Evolutionary conservation across 1,140 invertebrate genomes (phyloP).

Genomic region (Lepidurus apus): DNA sequence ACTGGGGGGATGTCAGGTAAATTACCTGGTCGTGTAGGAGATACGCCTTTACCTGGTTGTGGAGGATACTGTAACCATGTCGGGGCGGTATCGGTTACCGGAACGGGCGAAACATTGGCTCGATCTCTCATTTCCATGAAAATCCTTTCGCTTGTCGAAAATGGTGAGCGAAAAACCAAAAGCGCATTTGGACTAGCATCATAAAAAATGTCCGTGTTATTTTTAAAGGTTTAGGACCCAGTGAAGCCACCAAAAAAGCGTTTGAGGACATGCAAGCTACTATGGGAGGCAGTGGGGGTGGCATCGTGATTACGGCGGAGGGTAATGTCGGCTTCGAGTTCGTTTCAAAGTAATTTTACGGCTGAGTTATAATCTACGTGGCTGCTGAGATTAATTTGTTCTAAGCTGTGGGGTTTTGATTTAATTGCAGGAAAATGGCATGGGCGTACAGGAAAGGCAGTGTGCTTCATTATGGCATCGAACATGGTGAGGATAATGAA

Average conservation of each 20-base stretch:
- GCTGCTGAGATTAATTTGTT: neutral
- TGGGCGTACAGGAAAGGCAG: conserved; percentile 65
- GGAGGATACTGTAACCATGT: conserved; percentile 65
- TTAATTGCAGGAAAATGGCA: conserved; percentile 63
- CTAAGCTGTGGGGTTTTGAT: neutral
- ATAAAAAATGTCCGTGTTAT: conserved; percentile 26
- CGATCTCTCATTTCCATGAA: conserved; percentile 66
- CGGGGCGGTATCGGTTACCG: conserved; percentile 68
- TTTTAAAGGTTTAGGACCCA: conserved; percentile 43
- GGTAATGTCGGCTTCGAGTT: conserved; percentile 66
- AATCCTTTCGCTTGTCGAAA: conserved; percentile 60
- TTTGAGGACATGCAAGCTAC: conserved; percentile 59
- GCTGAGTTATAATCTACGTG: neutral
- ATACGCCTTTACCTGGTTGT: conserved; percentile 45
- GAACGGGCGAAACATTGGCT: conserved; percentile 68
- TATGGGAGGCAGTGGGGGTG: conserved; percentile 65
- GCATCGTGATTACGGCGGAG: conserved; percentile 62
- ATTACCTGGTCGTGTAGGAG: conserved; percentile 48
- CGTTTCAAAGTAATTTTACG: conserved; percentile 21
- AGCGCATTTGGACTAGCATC: conserved; percentile 19
- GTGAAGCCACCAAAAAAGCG: conserved; percentile 55
- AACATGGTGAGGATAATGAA: conserved; percentile 14
- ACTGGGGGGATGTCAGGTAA: conserved; percentile 50
- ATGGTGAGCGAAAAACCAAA: conserved; percentile 45
- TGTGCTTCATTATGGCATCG: conserved; percentile 36